Conservation (phyloP, 2,797 vertebrate genomes). For the Acropternis orthonyx region DNA sequence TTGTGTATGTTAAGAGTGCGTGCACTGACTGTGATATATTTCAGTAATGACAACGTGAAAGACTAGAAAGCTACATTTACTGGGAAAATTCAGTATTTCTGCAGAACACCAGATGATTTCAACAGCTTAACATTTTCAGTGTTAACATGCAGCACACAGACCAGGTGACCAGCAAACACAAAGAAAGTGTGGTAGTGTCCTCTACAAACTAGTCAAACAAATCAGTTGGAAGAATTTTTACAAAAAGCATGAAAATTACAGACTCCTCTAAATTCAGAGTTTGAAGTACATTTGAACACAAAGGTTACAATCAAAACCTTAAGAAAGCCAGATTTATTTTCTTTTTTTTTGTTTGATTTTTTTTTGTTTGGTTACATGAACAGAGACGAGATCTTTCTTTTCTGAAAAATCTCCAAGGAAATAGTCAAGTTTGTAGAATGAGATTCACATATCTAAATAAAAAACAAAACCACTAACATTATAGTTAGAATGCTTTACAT, state of each 20-base stretch:
- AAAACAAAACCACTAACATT: not conserved
- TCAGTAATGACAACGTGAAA: constrained; percentile 30
- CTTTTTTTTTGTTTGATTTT: not conserved
- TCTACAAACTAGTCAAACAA: not conserved
- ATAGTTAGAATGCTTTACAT: not conserved
- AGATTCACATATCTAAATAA: not conserved
- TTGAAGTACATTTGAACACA: not conserved
- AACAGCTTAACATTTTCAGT: not conserved
- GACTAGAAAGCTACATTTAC: not conserved
- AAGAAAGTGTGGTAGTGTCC: not conserved
- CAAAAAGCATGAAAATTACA: not conserved
- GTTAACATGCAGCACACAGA: constrained; percentile 52
- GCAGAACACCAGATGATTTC: not conserved
- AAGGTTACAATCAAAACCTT: not conserved
- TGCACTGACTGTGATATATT: constrained; percentile 55
- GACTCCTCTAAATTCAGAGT: not conserved
- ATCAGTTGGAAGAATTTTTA: not conserved
- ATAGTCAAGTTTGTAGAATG: not conserved
- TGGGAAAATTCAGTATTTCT: not conserved
- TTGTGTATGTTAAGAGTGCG: constrained; percentile 46
- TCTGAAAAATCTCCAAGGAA: not conserved
- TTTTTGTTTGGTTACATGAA: not conserved
- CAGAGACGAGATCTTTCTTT: not conserved
- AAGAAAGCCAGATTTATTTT: not conserved
- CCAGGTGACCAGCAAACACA: not conserved